Conservation (phyloP, 2,888 invertebrate genomes). For the Drosophila mimica region DNA sequence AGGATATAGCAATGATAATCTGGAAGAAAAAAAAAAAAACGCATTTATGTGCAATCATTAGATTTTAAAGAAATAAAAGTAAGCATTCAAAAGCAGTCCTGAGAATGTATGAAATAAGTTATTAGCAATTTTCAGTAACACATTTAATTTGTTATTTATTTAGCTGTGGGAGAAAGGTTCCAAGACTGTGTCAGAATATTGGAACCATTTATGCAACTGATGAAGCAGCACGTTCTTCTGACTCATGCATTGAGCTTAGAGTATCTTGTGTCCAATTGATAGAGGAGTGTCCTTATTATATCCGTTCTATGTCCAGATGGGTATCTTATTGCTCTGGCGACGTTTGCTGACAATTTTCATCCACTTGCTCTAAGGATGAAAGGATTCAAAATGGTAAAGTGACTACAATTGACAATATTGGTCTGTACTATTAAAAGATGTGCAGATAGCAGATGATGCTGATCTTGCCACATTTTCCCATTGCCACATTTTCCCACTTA, state of each 20-base stretch:
- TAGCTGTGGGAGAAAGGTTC: not conserved
- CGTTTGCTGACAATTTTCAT: not conserved
- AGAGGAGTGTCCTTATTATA: not conserved
- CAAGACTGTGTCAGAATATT: not conserved
- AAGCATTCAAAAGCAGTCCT: too few relatives aligned
- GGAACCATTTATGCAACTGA: not conserved
- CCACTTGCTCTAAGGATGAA: not conserved
- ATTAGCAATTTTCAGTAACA: not conserved
- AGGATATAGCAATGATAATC: too few relatives aligned
- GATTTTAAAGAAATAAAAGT: too few relatives aligned
- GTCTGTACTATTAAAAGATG: not conserved
- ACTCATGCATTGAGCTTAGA: not conserved
- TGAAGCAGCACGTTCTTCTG: not conserved
- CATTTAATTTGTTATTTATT: not conserved
- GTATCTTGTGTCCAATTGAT: not conserved
- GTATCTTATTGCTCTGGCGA: not conserved
- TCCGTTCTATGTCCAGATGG: not conserved
- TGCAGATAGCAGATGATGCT: not conserved
- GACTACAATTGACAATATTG: not conserved
- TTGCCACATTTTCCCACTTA: too few relatives aligned
- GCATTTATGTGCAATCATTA: too few relatives aligned
- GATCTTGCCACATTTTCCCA: conserved; percentile 1
- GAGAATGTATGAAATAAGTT: not conserved
- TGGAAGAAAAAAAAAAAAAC: too few relatives aligned
- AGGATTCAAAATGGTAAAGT: not conserved